Base-by-base conservation (phyloP, 2,113 vertebrate genomes). In the Camelus bactrianus region DNA sequence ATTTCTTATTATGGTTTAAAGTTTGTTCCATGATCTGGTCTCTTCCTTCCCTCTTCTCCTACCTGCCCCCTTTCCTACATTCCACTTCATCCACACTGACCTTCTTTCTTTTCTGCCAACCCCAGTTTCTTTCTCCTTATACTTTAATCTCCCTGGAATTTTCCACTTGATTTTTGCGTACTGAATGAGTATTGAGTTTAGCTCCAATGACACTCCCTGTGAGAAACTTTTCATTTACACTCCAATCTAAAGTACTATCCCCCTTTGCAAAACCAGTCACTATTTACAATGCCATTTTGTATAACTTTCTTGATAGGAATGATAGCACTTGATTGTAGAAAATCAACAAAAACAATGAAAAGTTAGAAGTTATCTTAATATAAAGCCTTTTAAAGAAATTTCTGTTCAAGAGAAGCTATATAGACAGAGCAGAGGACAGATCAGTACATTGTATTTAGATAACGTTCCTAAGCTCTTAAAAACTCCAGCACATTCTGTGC, bases 231-330 rank as follows among this genome's bases (percentile, higher is more conserved):
- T 16, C n/a, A 86, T 77, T 86, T 12, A 46, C 12, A 28, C 4
- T 85, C 26, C 38, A 62, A n/a, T 30, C 20, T 54, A 24, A 73
- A 65, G 46, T 35, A 62, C 16, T 54, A 35, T 30, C 13, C 6
- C 14, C 35, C 52, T 86, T 65, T 90, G 15, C 22, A 65, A 87
- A 52, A 8, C 12, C 26, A 52, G 73, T 73, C 32, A 81, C 38
- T 80, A 64, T 50, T 73, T 54, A 94, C 32, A 83, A 83, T 24
- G 24, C 1, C 35, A 58, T 79, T 89, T 14, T 58, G 52, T 69
- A 69, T 93, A 60, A 54, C 89, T 58, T 85, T 83, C 56, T 93
- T 73, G 28, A 50, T n/a, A 76, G 7, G n/a, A 91, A 42, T 54
- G 56, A 79, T 19, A 80, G 11, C 50, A 65, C 17, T 80, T 50